A percentile compares a stretch with the other conserved stretches of the same genome.
phyloP scores from a whole-genome alignment of 2,888 invertebrate species.

The Campoplex nolae region DNA sequence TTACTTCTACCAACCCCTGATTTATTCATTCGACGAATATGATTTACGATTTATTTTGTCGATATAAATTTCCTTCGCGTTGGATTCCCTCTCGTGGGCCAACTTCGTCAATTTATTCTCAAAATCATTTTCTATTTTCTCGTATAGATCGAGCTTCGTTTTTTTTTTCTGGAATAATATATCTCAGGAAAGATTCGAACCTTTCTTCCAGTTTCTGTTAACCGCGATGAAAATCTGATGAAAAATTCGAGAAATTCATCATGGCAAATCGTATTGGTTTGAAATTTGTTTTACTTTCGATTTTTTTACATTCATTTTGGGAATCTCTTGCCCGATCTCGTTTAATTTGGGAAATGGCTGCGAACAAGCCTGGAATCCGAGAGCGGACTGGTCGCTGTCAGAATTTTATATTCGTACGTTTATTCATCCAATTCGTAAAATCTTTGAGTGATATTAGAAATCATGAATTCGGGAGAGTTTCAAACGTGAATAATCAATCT shows the following conservation, averaged over 20 bases:
- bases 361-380: no score
- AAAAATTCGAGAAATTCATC: background rate
- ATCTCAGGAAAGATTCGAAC: background rate
- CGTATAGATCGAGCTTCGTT: background rate
- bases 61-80: background rate
- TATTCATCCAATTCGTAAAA: background rate
- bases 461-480: background rate
- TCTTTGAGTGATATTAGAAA: background rate
- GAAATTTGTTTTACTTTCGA: no score
- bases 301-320: no score
- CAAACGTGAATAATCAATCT: background rate
- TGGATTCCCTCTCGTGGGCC: background rate
- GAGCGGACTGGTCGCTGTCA: no score
- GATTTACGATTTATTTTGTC: background rate
- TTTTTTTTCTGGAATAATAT: background rate
- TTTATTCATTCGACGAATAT: background rate
- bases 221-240: background rate
- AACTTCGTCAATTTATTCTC: background rate
- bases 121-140: background rate
- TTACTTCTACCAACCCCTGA: background rate
- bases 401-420: no score
- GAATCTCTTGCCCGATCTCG: no score
- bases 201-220: background rate
- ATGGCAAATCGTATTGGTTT: background rate
- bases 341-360: no score